Evolutionary conservation across 2,888 invertebrate species (phyloP).

Genomic region (Chaetogeoica ovagalla): DNA sequence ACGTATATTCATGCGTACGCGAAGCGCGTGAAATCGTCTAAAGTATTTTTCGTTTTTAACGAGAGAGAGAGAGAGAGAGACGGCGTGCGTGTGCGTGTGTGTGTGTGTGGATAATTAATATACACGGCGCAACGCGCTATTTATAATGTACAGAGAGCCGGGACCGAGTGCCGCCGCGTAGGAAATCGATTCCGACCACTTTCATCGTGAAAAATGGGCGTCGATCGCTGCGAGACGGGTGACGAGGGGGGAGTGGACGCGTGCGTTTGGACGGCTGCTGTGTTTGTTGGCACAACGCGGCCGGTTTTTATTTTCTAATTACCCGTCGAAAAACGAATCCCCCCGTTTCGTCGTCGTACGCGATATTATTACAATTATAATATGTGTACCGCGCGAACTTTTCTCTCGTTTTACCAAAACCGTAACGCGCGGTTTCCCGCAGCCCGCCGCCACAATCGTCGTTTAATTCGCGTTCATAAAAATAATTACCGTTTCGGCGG

Average conservation of each 20-base stretch:
- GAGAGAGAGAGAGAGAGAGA: conserved; percentile 8
- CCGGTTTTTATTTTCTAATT: background rate
- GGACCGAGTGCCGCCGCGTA: background rate
- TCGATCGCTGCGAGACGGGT: background rate
- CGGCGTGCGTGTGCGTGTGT: conserved; percentile 1
- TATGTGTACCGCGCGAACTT: no score
- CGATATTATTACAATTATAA: no score
- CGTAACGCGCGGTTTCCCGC: no score
- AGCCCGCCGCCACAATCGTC: no score
- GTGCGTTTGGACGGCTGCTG: no score
- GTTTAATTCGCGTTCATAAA: no score
- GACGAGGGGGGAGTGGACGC: no score
- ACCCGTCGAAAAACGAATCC: no score
- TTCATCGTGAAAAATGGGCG: conserved; percentile 52
- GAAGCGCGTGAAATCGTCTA: conserved; percentile 42
- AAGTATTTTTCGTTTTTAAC: conserved; percentile 38
- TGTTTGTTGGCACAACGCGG: background rate
- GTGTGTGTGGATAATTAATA: conserved; percentile 22
- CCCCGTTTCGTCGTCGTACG: no score
- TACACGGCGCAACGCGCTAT: background rate
- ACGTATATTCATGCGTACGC: background rate
- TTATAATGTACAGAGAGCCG: no score
- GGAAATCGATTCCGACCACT: conserved; percentile 50
- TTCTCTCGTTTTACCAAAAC: no score
- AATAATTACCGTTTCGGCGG: no score